These are phyloP conservation scores for Drosophila heteroneura DNA, from an alignment of 2,888 invertebrate species.

Conservation along the genomic window DNA sequence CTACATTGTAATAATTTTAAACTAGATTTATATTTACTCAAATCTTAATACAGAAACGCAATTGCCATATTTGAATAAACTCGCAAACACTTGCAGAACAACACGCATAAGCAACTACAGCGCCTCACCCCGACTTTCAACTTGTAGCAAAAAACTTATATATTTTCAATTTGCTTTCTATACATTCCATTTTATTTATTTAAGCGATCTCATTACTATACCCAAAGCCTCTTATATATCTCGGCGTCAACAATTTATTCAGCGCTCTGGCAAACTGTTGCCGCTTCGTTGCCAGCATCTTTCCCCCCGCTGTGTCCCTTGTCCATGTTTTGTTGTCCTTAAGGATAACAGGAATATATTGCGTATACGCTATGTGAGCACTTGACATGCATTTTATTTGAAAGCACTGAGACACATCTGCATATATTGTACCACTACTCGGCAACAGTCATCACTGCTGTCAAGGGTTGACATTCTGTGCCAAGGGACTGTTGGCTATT, in stretches of 20 bases:
- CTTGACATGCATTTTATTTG: conserved; percentile 65
- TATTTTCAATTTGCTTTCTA: conserved; percentile 1
- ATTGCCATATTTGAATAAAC: not conserved
- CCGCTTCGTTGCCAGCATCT: conserved; percentile 13
- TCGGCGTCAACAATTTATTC: conserved; percentile 29
- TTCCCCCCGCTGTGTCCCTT: too few relatives aligned
- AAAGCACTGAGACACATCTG: conserved; percentile 52
- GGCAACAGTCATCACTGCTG: conserved; percentile 45
- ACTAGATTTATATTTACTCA: not conserved
- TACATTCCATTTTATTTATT: not conserved
- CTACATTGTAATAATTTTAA: not conserved
- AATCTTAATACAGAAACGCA: not conserved
- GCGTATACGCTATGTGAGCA: conserved; percentile 53
- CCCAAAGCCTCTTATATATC: conserved; percentile 9
- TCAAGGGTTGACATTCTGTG: conserved; percentile 37
- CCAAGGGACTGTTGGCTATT: conserved; percentile 20
- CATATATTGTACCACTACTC: conserved; percentile 47
- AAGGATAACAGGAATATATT: conserved; percentile 48
- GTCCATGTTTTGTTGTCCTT: conserved; percentile 5
- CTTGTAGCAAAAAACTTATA: not conserved
- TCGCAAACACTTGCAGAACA: not conserved
- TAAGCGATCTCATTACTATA: not conserved
- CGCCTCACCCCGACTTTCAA: not conserved
- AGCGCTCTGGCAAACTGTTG: conserved; percentile 11
- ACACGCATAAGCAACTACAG: not conserved